Evolutionary conservation across 2,888 invertebrate genomes (phyloP), one percentile per base, ranked within the genome.

Genomic region (Limnephilus marmoratus): DNA sequence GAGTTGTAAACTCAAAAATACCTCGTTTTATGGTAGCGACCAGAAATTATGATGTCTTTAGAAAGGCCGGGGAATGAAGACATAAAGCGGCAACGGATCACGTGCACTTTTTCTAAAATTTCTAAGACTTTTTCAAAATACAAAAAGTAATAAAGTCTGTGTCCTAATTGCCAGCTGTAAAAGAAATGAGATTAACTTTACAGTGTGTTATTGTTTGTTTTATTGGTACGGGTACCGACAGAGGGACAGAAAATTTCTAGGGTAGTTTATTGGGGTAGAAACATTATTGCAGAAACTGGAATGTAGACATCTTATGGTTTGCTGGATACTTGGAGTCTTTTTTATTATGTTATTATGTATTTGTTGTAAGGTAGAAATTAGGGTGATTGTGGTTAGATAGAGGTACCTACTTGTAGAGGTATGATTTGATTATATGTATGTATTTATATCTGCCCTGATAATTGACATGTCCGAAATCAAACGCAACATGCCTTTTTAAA

Each of bases 81-180:
- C 24, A 68, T 68, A 24, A 68, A n/a, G 24, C 24, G 68, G 24
- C 68, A 68, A 24, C 24, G n/a, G 68, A 68, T 68, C 68, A 68
- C 68, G 68, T 68, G 68, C n/a, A 68, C 68, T 68, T 68, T 68
- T 68, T 68, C 68, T 9, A 68, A 45, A 68, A 68, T 68, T 68
- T 68, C 68, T 68, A 68, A 68, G 68, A 68, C 68, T 68, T 68
- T 18, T 68, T 15, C 53, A 68, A 68, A 18, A 68, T 24, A 68
- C 68, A 68, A 82, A 82, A 82, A 31, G 81, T 34, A 34, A 82
- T 82, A 82, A 82, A 34, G 34, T 29, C 12, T 12, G 15, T 82
- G 82, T 82, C 31, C 82, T 82, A 82, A 82, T 34, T 82, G 82
- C 82, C 29, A 15, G 82, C 82, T 34, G 82, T 82, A 82, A 82